Percentiles rank a stretch among this genome's conserved stretches.
phyloP scores from a whole-genome alignment of 2,113 vertebrate genomes.

The Erythrocercus mccallii region DNA sequence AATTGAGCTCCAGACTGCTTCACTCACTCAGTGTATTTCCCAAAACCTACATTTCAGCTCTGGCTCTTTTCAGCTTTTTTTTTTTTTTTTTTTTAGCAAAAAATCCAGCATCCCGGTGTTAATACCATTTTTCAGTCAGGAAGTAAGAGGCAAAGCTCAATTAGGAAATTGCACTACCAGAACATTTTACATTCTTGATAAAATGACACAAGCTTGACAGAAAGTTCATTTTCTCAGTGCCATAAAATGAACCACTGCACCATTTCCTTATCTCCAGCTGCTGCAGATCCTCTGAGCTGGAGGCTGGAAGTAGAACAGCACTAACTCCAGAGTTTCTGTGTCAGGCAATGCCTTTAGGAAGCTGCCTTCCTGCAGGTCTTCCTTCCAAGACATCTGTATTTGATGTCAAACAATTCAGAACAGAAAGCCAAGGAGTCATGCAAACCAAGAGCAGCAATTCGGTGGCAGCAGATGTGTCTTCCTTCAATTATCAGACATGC shows the following conservation, averaged over 20 bases:
- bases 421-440: background rate
- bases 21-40: background rate
- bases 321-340: background rate
- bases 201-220: background rate
- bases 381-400: background rate
- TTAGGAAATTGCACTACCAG: background rate
- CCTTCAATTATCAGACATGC: background rate
- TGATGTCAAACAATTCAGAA: background rate
- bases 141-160: background rate
- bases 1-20: background rate
- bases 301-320: background rate
- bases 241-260: background rate
- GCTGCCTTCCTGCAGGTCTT: background rate
- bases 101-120: background rate
- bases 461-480: background rate
- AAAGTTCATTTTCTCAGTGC: background rate
- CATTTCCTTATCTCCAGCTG: background rate
- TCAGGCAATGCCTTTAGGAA: background rate
- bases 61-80: background rate
- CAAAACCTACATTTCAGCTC: background rate
- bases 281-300: background rate
- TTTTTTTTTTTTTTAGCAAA: background rate
- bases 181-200: background rate
- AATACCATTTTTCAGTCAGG: background rate
- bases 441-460: background rate